Percentiles rank a stretch among this genome's conserved stretches.
Evolutionary conservation across 2,888 invertebrate genomes (phyloP).

Genomic region (Morinoia aosen): DNA sequence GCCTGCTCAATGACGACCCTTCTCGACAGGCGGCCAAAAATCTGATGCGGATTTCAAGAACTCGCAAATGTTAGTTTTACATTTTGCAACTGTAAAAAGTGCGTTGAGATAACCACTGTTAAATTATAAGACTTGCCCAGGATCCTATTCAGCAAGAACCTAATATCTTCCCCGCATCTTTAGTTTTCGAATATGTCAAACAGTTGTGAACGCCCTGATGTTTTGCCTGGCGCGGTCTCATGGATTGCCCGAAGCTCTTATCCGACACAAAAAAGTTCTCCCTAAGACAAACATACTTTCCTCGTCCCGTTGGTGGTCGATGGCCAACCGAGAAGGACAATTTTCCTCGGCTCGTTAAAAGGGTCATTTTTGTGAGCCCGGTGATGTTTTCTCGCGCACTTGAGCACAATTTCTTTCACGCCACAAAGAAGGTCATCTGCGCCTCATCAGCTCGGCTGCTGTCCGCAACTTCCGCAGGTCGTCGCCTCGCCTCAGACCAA

Average conservation of each 20-base stretch:
- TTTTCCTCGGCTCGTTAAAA: conserved; percentile 32
- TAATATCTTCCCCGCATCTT: background rate
- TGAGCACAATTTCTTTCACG: conserved; percentile 13
- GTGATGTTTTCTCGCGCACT: conserved; percentile 40
- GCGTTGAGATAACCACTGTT: background rate
- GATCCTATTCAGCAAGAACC: background rate
- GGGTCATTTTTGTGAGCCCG: background rate
- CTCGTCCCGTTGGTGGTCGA: conserved; percentile 28
- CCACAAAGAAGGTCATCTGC: background rate
- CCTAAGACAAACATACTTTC: conserved; percentile 3
- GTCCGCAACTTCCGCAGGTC: background rate
- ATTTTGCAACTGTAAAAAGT: background rate
- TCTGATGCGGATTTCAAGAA: background rate
- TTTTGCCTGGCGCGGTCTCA: background rate
- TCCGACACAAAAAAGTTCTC: background rate
- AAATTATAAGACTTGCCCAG: background rate
- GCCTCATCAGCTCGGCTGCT: background rate
- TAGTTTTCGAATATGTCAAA: background rate
- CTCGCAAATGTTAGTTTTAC: background rate
- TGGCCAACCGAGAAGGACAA: background rate
- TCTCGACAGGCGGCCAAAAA: background rate
- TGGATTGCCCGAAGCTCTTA: background rate
- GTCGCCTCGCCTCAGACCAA: background rate
- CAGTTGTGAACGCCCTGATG: background rate
- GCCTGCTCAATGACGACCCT: background rate